Evolutionary conservation across 1,140 invertebrate species (phyloP).

Genomic region (Aphelinus certus): DNA sequence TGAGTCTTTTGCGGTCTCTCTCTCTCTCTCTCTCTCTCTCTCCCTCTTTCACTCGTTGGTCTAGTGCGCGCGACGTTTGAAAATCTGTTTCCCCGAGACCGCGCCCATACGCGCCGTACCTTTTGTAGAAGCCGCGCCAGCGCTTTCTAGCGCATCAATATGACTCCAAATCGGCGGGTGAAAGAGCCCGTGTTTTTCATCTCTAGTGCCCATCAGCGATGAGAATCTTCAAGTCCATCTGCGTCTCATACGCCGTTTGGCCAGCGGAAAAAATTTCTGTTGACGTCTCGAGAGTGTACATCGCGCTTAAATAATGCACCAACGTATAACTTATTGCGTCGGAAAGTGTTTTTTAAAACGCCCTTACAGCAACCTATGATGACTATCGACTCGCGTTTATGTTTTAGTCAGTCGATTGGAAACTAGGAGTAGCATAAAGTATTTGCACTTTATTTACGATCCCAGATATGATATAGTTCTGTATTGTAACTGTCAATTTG

Average conservation of each 20-base stretch:
- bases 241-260: neutral
- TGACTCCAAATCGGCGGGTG: neutral
- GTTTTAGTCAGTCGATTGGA: neutral
- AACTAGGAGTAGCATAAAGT: neutral
- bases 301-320: neutral
- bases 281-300: neutral
- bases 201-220: constrained; percentile 26
- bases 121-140: constrained; percentile 23
- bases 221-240: constrained; percentile 30
- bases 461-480: too few relatives aligned
- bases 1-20: constrained; percentile 24
- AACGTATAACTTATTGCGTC: constrained; percentile 23
- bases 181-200: constrained; percentile 29
- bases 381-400: neutral
- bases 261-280: constrained; percentile 3
- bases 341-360: constrained; percentile 19
- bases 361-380: neutral
- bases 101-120: constrained; percentile 21
- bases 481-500: too few relatives aligned
- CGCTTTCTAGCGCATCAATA: constrained; percentile 3
- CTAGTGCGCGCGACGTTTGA: neutral
- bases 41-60: constrained; percentile 1
- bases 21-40: neutral
- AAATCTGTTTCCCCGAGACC: constrained; percentile 27
- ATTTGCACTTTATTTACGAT: too few relatives aligned